Evolutionary conservation across 2,797 vertebrate species (phyloP).

Genomic region (Masticophis lateralis): DNA sequence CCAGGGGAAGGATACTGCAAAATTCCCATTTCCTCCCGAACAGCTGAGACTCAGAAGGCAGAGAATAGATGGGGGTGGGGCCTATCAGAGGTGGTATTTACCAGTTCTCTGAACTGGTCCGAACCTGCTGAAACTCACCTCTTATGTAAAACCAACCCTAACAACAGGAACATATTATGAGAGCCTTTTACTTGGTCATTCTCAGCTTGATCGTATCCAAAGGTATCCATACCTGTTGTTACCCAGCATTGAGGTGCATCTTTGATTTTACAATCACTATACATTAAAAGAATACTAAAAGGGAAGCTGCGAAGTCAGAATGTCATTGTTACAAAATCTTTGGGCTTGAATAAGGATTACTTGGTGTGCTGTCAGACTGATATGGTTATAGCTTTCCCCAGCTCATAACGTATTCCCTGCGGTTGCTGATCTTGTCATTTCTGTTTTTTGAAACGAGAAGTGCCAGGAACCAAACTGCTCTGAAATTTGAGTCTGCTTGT

Average conservation of each 20-base stretch:
- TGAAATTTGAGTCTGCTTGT: background rate
- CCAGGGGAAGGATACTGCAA: too few species aligned
- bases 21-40: too few species aligned
- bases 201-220: background rate
- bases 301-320: background rate
- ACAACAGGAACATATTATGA: background rate
- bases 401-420: background rate
- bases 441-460: background rate
- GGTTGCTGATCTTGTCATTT: background rate
- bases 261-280: background rate
- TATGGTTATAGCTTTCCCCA: background rate
- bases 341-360: background rate
- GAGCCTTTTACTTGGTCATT: background rate
- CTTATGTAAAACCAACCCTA: background rate
- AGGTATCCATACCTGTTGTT: background rate
- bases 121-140: too few species aligned
- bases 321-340: background rate
- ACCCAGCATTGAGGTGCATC: background rate
- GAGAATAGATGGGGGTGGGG: too few species aligned
- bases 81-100: too few species aligned
- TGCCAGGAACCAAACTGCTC: background rate
- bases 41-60: too few species aligned
- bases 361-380: background rate
- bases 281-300: background rate
- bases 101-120: too few species aligned